A percentile compares a stretch with the other conserved stretches of the same genome.
These are phyloP conservation scores for Arnoldichthys spilopterus DNA, from an alignment of 2,797 vertebrate genomes.

Conservation along the genomic window DNA sequence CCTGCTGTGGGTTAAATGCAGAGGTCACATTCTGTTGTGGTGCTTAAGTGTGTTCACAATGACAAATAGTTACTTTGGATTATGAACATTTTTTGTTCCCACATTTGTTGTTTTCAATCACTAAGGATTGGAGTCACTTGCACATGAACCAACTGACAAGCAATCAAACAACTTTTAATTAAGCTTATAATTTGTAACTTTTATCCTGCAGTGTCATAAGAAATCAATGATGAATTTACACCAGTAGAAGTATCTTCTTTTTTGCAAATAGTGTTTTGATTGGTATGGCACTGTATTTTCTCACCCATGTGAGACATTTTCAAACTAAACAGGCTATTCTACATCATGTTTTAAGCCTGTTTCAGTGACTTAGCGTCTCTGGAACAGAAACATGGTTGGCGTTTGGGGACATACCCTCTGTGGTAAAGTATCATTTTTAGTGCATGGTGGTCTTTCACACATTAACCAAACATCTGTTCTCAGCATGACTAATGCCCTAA, in stretches of 20 bases:
- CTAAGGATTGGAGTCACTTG: background rate
- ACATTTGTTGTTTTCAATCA: background rate
- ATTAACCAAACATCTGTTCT: background rate
- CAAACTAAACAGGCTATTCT: background rate
- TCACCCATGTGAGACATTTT: background rate
- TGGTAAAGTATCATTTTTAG: background rate
- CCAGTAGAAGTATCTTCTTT: background rate
- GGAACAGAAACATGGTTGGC: no score
- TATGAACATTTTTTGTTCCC: no score
- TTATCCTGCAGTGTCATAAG: background rate
- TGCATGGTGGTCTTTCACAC: background rate
- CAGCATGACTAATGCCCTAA: background rate
- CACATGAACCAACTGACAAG: background rate
- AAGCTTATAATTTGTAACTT: background rate
- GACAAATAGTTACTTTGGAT: no score
- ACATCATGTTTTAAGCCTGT: background rate
- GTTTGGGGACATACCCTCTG: background rate
- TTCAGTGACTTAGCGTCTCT: background rate
- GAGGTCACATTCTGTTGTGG: no score
- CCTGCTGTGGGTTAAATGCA: no score
- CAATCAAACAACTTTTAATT: background rate
- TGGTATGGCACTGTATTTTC: background rate
- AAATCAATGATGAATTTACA: background rate
- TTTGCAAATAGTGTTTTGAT: background rate
- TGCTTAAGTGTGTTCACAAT: no score